Evolutionary conservation across 2,113 vertebrate species (phyloP), one percentile per base, ranked within the genome.

Genomic region (Cottus gobio): DNA sequence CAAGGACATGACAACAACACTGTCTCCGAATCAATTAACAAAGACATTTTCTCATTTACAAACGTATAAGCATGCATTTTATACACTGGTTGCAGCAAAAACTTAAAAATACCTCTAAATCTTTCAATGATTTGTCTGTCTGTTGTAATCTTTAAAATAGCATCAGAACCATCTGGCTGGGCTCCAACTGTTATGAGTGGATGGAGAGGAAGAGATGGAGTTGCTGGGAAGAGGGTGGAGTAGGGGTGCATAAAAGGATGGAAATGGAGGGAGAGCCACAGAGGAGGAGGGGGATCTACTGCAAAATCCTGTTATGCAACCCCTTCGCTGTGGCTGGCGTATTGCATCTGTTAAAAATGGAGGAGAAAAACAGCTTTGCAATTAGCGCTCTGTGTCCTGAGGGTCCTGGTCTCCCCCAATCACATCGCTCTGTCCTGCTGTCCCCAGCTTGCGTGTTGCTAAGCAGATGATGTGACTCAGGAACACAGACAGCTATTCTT

Each of bases 281-380:
- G 75, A 86, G 80, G 77, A 84, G 87, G 90, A 77, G 85, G 77
- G 52, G 80, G 77, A 77, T 89, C 71, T 83, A 84, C 87, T 90
- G 84, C 85, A 85, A 91, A 92, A 91, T 87, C 82, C 74, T 81
- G 92, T 95, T 95, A 94, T 81, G 93, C 92, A 95, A 95, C 89
- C 82, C 72, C 70, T 76, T 85, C 84, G 81, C 85, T 83, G 79
- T 78, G 87, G 81, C 83, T 88, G 90, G 79, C 83, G 77, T 87
- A 85, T 87, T 90, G 88, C 85, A 91, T 91, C 91, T 94, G 90
- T 89, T 91, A 83, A 88, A 93, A 90, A 87, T 62, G 75, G 85
- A 91, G 84, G 64, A 85, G 80, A 83, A 88, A 92, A 93, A 92
- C 86, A 86, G 90, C 89, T 85, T 87, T 84, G 92, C 92, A 94